Evolutionary conservation across 2,888 invertebrate species (phyloP), one percentile per base, ranked within the genome.

Genomic region (Pediacus dermestoides): DNA sequence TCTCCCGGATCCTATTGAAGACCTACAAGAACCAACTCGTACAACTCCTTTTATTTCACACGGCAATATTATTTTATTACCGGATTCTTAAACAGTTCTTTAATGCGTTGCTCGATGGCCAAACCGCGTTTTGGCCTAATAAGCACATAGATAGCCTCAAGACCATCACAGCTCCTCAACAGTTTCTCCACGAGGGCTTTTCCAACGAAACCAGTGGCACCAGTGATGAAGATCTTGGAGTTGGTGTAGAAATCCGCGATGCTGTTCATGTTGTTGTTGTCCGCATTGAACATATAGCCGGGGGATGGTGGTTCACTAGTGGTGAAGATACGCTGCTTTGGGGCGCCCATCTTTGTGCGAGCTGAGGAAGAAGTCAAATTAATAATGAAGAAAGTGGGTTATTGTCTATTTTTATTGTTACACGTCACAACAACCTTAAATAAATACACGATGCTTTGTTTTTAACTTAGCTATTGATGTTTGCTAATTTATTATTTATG

Each of bases 111-210:
- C 25, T 83, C 79, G 1, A 85, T 80, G 0, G 74, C 73, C 36
- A 84, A 71, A 0, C 86, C 87, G 42, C 80, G 69, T 62, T 86
- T 86, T 0, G 78, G 73, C 16, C 95, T 75, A 64, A 95, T 82
- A 44, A 96, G 74, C 30, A 93, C 70, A 62, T 87, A 94, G 35
- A 96, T 80, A 6, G 76, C 78, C 22, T 79, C 75, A 9, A 96
- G 74, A 1, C 81, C 80, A 0, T 87, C 82, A 66, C 93, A 92
- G 35, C 87, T 83, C 60, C 94, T 76, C 12, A 96, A 73, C 6
- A 97, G 73, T 67, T 96, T 96, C 71, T 96, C 96, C 42, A 96
- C 72, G 2, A 96, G 72, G 0, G 91, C 91, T 71, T 95, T 95
- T 16, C 95, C 94, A 32, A 95, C 78, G 66, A 94, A 95, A n/a